Base-by-base conservation (phyloP, 2,113 vertebrate genomes). In the Polyodon spathula region DNA sequence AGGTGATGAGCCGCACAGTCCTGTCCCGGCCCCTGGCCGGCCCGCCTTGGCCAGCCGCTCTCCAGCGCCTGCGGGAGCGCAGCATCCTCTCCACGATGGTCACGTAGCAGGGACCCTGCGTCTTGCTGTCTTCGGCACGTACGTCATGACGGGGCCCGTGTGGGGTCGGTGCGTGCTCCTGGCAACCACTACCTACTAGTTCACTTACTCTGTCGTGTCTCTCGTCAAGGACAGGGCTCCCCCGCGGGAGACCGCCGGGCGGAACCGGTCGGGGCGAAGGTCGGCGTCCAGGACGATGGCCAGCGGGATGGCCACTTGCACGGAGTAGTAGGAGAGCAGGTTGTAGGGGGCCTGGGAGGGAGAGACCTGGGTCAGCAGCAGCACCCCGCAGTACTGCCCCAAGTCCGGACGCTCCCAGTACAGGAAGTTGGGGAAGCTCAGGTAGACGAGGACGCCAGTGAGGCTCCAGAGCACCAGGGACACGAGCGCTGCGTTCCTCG, bases 221-320 rank as follows among this genome's bases (percentile, higher is more conserved):
- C n/a, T n/a, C n/a, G n/a, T n/a, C n/a, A n/a, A n/a, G n/a, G n/a
- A n/a, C n/a, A n/a, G n/a, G n/a, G n/a, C n/a, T n/a, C n/a, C n/a
- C n/a, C n/a, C n/a, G n/a, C n/a, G n/a, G n/a, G n/a, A n/a, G n/a
- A n/a, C n/a, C n/a, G n/a, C n/a, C n/a, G n/a, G n/a, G n/a, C n/a
- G n/a, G n/a, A n/a, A n/a, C n/a, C n/a, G n/a, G n/a, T n/a, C n/a
- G n/a, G n/a, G n/a, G n/a, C n/a, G n/a, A n/a, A n/a, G n/a, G n/a
- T n/a, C n/a, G n/a, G n/a, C n/a, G n/a, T n/a, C n/a, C 37, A 71
- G 63, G 58, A 74, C 61, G 37, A 71, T 52, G 4, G 71, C 6
- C 56, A 74, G 37, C 14, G 72, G 72, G 11, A 74, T 56, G 6
- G 56, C 64, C 9, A 73, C 66, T 54, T 73, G 72, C 9, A 71